Base-by-base conservation (phyloP, 2,113 vertebrate species). In the Natator depressus region DNA sequence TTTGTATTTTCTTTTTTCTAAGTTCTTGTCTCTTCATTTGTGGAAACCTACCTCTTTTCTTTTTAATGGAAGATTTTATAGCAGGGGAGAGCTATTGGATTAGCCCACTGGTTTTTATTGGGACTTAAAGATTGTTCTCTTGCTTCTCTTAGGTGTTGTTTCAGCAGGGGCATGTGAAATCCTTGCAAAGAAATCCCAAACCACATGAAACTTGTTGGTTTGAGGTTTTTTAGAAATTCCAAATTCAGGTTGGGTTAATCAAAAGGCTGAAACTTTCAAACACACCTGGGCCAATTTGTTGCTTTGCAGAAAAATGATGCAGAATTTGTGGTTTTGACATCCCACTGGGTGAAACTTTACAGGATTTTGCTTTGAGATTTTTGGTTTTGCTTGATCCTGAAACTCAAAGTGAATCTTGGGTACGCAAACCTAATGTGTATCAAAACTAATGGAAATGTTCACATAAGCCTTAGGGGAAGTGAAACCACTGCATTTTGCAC, bases 271-370 rank as follows among this genome's bases (percentile, higher is more conserved):
- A 76, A 76, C 38, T 76, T 76, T 76, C 72, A 46, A 76, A 46
- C 24, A 46, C 46, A 76, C 75, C 38, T 91, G 42, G 85, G 7
- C 25, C 90, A 95, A 81, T 49, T 9, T 65, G 42, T 14, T 87
- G 35, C 10, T 85, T 88, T 55, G 46, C 5, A n/a, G 42, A 62
- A 91, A 94, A 29, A 4, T 3, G 5, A 8, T 54, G 35, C 11
- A 50, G 9, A 91, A 53, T 42, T 72, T 93, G 94, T 83, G 86
- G 53, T 81, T 95, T 91, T 83, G 92, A 81, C 47, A 89, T 79
- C 42, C 89, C 3, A 54, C 78, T 24, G 27, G 65, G 81, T 87
- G 24, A 31, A 82, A 54, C 12, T 84, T 25, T 35, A 14, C 69
- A 59, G 72, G n/a, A 59, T 78, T 85, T 25, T 82, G 25, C 16